phyloP scores from a whole-genome alignment of 1,140 invertebrate genomes.

The Laupala kohalensis region DNA sequence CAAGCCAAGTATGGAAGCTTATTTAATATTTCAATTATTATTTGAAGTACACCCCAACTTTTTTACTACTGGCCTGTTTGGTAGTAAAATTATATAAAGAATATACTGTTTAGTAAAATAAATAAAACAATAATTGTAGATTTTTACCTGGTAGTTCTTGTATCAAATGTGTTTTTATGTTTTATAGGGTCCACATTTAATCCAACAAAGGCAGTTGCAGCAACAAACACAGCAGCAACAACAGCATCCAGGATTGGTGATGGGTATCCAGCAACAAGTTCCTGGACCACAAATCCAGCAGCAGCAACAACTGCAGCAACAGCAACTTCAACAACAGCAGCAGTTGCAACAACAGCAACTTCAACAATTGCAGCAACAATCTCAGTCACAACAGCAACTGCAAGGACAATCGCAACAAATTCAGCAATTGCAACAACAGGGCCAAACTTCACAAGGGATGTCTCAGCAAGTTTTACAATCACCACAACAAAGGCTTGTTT shows the following conservation, averaged over 20 bases:
- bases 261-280: no score
- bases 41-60: no score
- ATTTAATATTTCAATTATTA: no score
- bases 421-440: constrained; percentile 18
- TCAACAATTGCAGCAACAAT: background rate
- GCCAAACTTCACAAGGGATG: constrained; percentile 17
- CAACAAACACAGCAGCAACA: constrained; percentile 68
- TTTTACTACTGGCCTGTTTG: no score
- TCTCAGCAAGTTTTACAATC: background rate
- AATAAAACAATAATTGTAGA: background rate
- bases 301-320: background rate
- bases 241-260: constrained; percentile 24
- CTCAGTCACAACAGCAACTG: constrained; percentile 18
- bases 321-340: background rate
- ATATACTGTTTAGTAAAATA: no score
- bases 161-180: constrained; percentile 26
- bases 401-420: constrained; percentile 16
- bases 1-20: no score
- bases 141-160: no score
- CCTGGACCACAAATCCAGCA: constrained; percentile 2
- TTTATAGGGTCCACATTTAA: constrained; percentile 21
- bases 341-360: background rate
- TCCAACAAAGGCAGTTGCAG: constrained; percentile 54
- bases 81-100: no score
- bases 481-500: background rate